phyloP scores from a whole-genome alignment of 2,888 invertebrate species.

The Beris chalybata region DNA sequence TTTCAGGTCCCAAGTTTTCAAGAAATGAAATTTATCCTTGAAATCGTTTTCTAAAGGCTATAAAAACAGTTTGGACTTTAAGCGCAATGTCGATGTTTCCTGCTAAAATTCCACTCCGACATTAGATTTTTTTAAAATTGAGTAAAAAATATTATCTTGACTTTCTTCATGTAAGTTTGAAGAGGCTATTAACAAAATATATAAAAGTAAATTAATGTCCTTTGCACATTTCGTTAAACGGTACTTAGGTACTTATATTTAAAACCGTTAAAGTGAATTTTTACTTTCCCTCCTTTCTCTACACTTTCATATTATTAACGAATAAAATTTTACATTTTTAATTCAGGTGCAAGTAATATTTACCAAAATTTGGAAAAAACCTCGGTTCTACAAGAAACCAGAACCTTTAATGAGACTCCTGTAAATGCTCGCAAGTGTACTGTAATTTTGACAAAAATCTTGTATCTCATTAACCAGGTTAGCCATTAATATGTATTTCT shows the following conservation, averaged over 20 bases:
- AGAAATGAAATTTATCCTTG: no score
- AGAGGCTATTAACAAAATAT: no score
- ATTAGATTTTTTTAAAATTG: no score
- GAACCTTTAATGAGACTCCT: constrained; percentile 97
- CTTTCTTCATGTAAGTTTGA: no score
- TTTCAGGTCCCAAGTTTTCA: no score
- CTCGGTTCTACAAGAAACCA: constrained; percentile 93
- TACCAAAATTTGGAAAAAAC: constrained; percentile 95
- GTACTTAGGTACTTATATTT: not conserved
- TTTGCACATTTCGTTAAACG: not conserved
- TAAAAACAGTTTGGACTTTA: no score
- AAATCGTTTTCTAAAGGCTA: no score
- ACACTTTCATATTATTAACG: no score
- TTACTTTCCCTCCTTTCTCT: not conserved
- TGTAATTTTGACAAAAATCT: constrained; percentile 91
- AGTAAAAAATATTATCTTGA: no score
- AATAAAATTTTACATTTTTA: constrained; percentile 34
- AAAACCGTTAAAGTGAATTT: no score
- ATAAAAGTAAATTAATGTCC: not conserved
- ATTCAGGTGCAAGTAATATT: constrained; percentile 74
- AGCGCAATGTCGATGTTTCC: no score
- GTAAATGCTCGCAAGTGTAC: constrained; percentile 97
- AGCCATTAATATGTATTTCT: constrained; percentile 12
- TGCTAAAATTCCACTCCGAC: no score
- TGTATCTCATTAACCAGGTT: constrained; percentile 92